phyloP scores from a whole-genome alignment of 2,113 vertebrate species.

The Xiphias gladius region DNA sequence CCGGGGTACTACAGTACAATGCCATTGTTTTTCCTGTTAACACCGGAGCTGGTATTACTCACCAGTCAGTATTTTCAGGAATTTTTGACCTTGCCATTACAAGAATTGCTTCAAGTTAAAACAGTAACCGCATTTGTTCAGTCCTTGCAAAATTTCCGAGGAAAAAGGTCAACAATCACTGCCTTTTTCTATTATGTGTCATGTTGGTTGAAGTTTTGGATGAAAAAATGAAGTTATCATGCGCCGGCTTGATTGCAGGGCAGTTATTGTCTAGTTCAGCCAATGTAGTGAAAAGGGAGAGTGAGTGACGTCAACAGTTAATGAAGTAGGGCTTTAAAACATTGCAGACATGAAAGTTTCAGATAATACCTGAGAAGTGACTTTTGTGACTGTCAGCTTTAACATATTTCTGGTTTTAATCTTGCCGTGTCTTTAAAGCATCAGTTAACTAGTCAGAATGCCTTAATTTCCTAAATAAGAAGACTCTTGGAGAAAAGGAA shows the following conservation, averaged over 20 bases:
- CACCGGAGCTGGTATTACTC: neutral
- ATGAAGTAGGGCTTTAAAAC: too few relatives aligned
- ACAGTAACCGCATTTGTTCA: neutral
- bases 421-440: neutral
- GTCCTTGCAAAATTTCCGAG: neutral
- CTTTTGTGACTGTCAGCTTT: neutral
- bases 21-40: neutral
- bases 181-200: neutral
- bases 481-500: neutral
- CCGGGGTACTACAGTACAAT: neutral
- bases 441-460: neutral
- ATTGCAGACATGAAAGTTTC: too few relatives aligned
- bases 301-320: too few relatives aligned
- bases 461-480: neutral
- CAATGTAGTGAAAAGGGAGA: neutral
- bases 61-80: neutral
- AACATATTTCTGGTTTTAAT: neutral
- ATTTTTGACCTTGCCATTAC: neutral
- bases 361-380: too few relatives aligned
- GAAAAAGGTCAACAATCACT: neutral
- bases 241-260: neutral
- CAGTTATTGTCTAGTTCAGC: neutral
- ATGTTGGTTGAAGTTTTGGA: fast-evolving
- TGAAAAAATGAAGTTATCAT: neutral
- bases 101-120: neutral